Conservation (phyloP, 2,888 invertebrate species). For the Branchipolynoe longqiensis region DNA sequence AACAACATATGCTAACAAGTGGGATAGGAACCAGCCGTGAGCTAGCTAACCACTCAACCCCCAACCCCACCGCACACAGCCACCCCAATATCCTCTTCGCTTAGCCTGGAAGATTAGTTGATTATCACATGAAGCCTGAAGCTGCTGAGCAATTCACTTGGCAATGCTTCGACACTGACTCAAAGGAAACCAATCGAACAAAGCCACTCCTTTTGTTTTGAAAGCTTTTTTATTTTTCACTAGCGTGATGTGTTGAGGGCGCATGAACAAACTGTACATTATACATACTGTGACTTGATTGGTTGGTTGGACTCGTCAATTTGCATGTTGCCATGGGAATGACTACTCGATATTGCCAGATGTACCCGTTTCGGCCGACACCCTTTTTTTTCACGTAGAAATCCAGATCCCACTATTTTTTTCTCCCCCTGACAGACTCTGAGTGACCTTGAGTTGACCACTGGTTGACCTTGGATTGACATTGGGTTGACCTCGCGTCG, state of each 20-base stretch:
- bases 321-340: conserved; percentile 58
- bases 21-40: no score
- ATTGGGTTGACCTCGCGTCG: no score
- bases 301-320: conserved; percentile 49
- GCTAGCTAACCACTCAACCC: no score
- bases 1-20: no score
- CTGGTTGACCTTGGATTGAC: background rate
- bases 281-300: conserved; percentile 45
- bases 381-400: conserved; percentile 16
- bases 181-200: no score
- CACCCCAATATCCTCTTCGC: no score
- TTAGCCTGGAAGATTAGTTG: no score
- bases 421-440: background rate
- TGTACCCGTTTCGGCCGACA: conserved; percentile 13
- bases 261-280: conserved; percentile 11
- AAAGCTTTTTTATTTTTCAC: conserved; percentile 25
- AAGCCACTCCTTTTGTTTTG: no score
- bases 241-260: conserved; percentile 19
- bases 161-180: no score
- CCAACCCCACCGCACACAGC: no score
- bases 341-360: conserved; percentile 26
- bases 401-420: conserved; percentile 18
- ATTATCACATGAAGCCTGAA: no score
- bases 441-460: background rate
- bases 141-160: no score